These are phyloP conservation scores for Parazoanthus darwini DNA, from an alignment of 92 coral and sea anemone species.

Conservation along the genomic window DNA sequence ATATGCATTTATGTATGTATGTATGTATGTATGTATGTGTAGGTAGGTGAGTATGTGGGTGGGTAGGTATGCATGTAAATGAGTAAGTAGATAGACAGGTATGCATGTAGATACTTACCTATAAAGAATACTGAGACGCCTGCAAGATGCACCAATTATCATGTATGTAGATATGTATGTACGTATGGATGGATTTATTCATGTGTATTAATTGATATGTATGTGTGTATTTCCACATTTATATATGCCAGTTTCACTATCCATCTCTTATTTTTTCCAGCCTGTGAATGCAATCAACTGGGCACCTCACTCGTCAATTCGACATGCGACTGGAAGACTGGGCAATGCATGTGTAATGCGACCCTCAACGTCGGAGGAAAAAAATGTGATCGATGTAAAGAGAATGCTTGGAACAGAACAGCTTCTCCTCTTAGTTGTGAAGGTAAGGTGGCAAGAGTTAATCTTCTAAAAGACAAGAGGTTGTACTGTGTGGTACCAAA, in stretches of 20 bases:
- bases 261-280: constrained; percentile 34
- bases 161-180: too few species aligned
- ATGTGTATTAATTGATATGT: not conserved
- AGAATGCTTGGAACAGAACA: constrained; percentile 85
- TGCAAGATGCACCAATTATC: too few species aligned
- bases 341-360: constrained; percentile 90
- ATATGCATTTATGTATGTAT: not conserved
- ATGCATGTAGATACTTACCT: too few species aligned
- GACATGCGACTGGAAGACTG: constrained; percentile 77
- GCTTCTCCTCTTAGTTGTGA: constrained; percentile 67
- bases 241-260: not conserved
- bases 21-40: too few species aligned
- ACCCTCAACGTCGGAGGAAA: constrained; percentile 77
- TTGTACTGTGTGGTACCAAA: not conserved
- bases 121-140: too few species aligned
- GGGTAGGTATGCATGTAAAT: too few species aligned
- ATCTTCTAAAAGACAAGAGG: not conserved
- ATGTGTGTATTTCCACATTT: not conserved
- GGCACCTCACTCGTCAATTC: constrained; percentile 72
- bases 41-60: too few species aligned
- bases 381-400: constrained; percentile 82
- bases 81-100: too few species aligned
- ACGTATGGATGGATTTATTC: too few species aligned
- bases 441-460: constrained; percentile 51
- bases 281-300: constrained; percentile 71